Percentiles rank a stretch among this genome's conserved stretches.
phyloP scores from a whole-genome alignment of 2,888 invertebrate species.

The Eueremaeus valkanovi region DNA sequence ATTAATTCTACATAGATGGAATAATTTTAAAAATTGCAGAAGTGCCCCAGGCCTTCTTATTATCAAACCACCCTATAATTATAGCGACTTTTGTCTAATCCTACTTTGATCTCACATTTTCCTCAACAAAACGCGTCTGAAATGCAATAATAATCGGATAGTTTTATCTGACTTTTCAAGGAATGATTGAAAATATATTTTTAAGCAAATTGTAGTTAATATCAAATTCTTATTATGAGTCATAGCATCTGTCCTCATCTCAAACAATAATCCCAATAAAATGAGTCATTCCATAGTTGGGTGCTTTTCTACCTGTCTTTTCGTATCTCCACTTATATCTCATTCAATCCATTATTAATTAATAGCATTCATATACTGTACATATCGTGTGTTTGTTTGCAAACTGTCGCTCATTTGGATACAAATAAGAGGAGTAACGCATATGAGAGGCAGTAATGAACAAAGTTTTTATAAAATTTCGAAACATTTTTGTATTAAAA shows the following conservation, averaged over 20 bases:
- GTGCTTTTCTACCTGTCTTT: neutral
- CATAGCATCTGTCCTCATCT: slow-evolving; percentile 6
- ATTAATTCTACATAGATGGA: too few relatives aligned
- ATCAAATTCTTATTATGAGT: neutral
- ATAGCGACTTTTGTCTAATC: neutral
- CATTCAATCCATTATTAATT: neutral
- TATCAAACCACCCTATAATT: too few relatives aligned
- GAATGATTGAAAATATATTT: neutral
- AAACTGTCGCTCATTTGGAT: slow-evolving; percentile 21
- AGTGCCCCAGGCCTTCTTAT: too few relatives aligned
- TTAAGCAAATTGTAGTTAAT: neutral
- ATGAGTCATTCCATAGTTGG: slow-evolving; percentile 1
- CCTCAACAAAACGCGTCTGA: neutral
- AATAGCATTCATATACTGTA: too few relatives aligned
- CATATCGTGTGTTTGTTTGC: too few relatives aligned
- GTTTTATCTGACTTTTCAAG: neutral
- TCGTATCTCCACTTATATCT: neutral
- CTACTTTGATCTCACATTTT: neutral
- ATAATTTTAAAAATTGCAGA: too few relatives aligned
- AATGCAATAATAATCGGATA: neutral
- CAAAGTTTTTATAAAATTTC: neutral
- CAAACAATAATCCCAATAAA: neutral
- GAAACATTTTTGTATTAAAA: too few relatives aligned
- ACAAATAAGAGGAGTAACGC: neutral
- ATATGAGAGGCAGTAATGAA: neutral